Percentiles rank a stretch among this genome's conserved stretches.
Conservation (phyloP, 2,888 invertebrate genomes). For the Galerucella nymphaeae region DNA sequence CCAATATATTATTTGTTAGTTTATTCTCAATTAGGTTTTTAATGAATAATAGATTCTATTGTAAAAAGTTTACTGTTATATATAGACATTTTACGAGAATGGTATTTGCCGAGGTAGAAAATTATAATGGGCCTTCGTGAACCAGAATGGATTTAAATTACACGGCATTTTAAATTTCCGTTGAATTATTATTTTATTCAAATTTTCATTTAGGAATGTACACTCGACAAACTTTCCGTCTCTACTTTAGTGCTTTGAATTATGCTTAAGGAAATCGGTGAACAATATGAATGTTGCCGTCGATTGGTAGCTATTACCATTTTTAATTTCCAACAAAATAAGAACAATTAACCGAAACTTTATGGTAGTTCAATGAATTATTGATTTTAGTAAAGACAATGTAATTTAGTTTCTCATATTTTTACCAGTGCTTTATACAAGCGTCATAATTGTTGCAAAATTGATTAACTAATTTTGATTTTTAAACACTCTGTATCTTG, state of each 20-base stretch:
- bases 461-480: too few relatives aligned
- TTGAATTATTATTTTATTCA: constrained; percentile 30
- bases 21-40: background rate
- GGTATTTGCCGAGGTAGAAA: constrained; percentile 27
- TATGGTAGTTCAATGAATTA: background rate
- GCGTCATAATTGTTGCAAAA: too few relatives aligned
- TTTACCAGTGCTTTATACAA: too few relatives aligned
- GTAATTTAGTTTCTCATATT: too few relatives aligned
- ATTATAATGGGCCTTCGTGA: constrained; percentile 29
- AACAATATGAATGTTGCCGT: constrained; percentile 17
- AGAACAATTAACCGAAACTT: background rate
- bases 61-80: constrained; percentile 17
- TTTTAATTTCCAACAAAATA: constrained; percentile 1
- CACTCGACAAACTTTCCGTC: constrained; percentile 26
- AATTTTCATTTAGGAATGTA: constrained; percentile 33
- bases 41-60: background rate
- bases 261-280: constrained; percentile 15
- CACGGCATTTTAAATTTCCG: constrained; percentile 24
- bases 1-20: background rate
- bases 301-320: constrained; percentile 7
- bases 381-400: background rate
- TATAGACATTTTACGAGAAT: constrained; percentile 19
- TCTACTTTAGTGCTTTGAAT: constrained; percentile 23
- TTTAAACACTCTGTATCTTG: too few relatives aligned
- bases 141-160: constrained; percentile 30